Evolutionary conservation across 2,888 invertebrate species (phyloP), one percentile per base, ranked within the genome.

Genomic region (Eupithecia subfuscata): DNA sequence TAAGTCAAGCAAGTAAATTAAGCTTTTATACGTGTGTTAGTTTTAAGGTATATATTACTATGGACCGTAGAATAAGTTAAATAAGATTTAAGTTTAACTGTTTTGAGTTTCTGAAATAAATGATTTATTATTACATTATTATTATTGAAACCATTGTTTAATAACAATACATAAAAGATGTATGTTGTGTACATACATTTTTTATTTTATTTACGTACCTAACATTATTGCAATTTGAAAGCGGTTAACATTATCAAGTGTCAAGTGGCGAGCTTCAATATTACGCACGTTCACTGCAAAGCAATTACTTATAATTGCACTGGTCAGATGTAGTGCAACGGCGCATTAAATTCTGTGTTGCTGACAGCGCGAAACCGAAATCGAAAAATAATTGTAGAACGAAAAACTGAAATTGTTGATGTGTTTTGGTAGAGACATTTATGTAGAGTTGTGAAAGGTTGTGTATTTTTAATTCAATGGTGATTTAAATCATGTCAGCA

Each of bases 301-400:
- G 65, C 72, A 75, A 77, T 75, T 73, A 64, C 34, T n/a, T 71
- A 74, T 71, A 74, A 74, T 74, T 74, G 64, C 67, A 65, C 16
- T 70, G 72, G 60, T 67, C 37, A 73, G 63, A 67, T 70, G 63
- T 70, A 67, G 73, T 56, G 67, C 72, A 69, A 69, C 65, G 30
- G 64, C 8, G 25, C 65, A 70, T 72, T 75, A 70, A 64, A 67
- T 67, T 12, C 12, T 12, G 60, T 60, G 22, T 60, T 60, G 12
- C 60, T 14, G 25, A 60, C 25, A 60, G 25, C 14, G 25, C 14
- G 56, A 60, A 60, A 60, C 25, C 25, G 60, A 60, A 25, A 22
- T 56, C 22, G 4, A 2, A 56, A 25, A 60, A 14, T 22, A 25
- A 60, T 14, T 5, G 25, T 6, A 45, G 52, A 52, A 11, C n/a